A percentile compares a stretch with the other conserved stretches of the same genome.
Evolutionary conservation across 2,113 vertebrate genomes (phyloP).

Genomic region (Oriolus oriolus): DNA sequence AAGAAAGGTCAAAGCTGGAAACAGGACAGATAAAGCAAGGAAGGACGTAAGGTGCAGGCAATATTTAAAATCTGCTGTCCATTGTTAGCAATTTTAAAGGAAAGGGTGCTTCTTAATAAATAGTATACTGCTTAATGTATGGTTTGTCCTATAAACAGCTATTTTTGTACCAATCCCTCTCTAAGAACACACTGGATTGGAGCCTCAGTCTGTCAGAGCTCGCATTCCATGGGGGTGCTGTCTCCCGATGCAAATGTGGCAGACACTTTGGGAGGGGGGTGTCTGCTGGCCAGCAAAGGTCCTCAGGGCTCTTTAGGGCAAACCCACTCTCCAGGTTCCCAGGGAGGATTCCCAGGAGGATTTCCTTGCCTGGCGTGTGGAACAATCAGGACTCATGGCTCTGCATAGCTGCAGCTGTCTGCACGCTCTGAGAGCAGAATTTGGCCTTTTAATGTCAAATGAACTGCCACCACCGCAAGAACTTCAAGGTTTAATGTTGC

Average conservation of each 20-base stretch:
- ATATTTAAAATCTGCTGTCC: background rate
- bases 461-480: background rate
- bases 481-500: background rate
- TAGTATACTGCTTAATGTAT: background rate
- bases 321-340: background rate
- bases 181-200: background rate
- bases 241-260: background rate
- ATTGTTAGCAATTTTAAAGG: background rate
- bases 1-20: constrained; percentile 44
- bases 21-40: background rate
- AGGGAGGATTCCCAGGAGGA: background rate
- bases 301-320: background rate
- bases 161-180: background rate
- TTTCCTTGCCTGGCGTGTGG: accelerated
- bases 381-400: background rate
- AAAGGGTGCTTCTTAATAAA: background rate
- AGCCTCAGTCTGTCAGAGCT: background rate
- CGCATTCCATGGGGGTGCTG: background rate
- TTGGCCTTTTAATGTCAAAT: background rate
- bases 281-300: background rate
- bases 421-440: background rate
- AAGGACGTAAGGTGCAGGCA: background rate
- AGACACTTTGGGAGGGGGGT: background rate
- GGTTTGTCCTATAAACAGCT: background rate
- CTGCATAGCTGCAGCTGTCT: background rate